These are phyloP conservation scores for Araneus ventricosus DNA, from an alignment of 1,140 invertebrate genomes.

Conservation along the genomic window DNA sequence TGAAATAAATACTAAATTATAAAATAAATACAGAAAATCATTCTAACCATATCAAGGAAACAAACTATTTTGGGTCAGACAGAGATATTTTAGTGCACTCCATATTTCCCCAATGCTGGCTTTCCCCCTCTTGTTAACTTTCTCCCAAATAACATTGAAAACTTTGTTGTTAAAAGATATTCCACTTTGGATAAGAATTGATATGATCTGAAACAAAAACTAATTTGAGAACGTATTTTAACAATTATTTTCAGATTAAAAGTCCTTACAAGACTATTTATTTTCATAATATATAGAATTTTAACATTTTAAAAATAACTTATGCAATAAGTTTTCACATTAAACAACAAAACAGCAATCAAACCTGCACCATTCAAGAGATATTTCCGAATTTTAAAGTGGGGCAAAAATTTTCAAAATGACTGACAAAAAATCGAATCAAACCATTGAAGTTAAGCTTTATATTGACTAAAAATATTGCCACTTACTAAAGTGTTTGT, in stretches of 20 bases:
- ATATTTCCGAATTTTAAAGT: no score
- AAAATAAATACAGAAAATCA: neutral
- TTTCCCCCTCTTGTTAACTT: neutral
- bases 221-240: neutral
- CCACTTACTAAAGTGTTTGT: no score
- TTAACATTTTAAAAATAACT: no score
- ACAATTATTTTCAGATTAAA: neutral
- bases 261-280: neutral
- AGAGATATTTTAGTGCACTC: slow-evolving; percentile 23
- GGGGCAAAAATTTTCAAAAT: no score
- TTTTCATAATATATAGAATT: no score
- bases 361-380: no score
- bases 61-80: neutral
- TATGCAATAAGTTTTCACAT: no score
- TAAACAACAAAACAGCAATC: no score
- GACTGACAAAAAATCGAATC: no score
- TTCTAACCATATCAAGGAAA: neutral
- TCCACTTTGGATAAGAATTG: slow-evolving; percentile 37
- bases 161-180: neutral
- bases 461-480: no score
- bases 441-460: no score
- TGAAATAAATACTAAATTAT: no score
- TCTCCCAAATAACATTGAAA: slow-evolving; percentile 8
- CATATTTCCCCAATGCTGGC: slow-evolving; percentile 36
- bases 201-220: slow-evolving; percentile 28